Base-by-base conservation (phyloP, 2,888 invertebrate species). In the Acrocyrtus sp. region DNA sequence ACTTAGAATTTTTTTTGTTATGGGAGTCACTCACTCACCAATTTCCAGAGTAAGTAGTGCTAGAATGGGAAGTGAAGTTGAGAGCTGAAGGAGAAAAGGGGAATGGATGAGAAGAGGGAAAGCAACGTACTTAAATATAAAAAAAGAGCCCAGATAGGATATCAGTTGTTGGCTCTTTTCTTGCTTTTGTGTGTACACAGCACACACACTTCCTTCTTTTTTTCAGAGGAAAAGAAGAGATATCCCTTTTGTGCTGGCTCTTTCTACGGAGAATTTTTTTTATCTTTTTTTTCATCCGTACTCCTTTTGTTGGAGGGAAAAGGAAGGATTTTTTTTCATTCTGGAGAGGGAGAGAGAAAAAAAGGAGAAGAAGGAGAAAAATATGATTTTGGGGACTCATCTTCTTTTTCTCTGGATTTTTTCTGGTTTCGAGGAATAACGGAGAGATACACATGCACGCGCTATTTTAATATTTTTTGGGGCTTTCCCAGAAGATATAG, bases 321-420 rank as follows among this genome's bases (percentile, higher is more conserved):
- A 27, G 51, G 45, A 41, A 26, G 29, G 43, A 29, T 53, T 27
- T 34, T 12, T 34, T 17, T 41, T 41, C 17, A 21, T 41, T 41
- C 17, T 41, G 51, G 22, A 51, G 34, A 41, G 15, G 60, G 39
- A 17, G 43, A 47, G 21, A 8, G 29, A 1, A 21, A 22, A n/a
- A 26, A 19, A 47, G 48, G 39, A 43, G 43, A 51, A 41, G 27
- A n/a, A 51, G 43, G 53, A 43, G 10, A n/a, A n/a, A 67, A 45
- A 68, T 68, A 68, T 39, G 48, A 53, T 61, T 45, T 58, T 50
- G 50, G 63, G 22, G 41, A 41, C n/a, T n/a, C n/a, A n/a, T n/a
- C 21, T 48, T 45, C 60, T 27, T 48, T 54, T 22, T 29, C 27
- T 15, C 43, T 12, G 24, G 19, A 21, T 19, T 51, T 60, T 19